These are phyloP conservation scores for Narcine bancroftii DNA, from an alignment of 2,113 vertebrate genomes.

Conservation along the genomic window DNA sequence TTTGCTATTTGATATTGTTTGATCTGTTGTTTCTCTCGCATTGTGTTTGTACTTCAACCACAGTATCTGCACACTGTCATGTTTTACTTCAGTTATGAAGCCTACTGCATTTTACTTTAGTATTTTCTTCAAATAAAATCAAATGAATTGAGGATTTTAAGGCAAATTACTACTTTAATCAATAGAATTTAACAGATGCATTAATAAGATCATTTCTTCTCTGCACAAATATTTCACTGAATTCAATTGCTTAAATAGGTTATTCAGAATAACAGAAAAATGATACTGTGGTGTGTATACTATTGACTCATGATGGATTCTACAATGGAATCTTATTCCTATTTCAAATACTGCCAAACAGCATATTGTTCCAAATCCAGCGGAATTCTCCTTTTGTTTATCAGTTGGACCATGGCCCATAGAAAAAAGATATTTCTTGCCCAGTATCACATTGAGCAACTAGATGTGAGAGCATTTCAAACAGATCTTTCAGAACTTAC, in stretches of 20 bases:
- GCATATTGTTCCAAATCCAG: background rate
- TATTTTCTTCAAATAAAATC: background rate
- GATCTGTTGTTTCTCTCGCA: too few species aligned
- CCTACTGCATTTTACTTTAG: background rate
- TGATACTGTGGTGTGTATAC: background rate
- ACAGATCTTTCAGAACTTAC: background rate
- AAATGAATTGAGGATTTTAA: background rate
- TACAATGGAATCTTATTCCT: background rate
- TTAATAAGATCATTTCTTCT: background rate
- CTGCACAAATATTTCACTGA: background rate
- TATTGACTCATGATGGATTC: background rate
- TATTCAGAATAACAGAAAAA: background rate
- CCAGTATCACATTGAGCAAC: background rate
- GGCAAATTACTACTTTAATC: background rate
- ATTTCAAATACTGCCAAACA: background rate
- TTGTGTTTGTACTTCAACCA: too few species aligned
- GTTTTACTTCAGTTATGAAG: too few species aligned
- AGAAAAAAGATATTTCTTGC: background rate
- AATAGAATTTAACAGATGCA: background rate
- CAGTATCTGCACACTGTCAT: too few species aligned
- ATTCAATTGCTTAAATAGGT: background rate
- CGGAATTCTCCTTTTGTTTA: constrained; percentile 2
- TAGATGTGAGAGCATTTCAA: background rate
- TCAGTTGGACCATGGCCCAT: background rate
- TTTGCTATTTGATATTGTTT: too few species aligned